phyloP scores from a whole-genome alignment of 1,140 invertebrate genomes.

The Mactra quadrangularis region DNA sequence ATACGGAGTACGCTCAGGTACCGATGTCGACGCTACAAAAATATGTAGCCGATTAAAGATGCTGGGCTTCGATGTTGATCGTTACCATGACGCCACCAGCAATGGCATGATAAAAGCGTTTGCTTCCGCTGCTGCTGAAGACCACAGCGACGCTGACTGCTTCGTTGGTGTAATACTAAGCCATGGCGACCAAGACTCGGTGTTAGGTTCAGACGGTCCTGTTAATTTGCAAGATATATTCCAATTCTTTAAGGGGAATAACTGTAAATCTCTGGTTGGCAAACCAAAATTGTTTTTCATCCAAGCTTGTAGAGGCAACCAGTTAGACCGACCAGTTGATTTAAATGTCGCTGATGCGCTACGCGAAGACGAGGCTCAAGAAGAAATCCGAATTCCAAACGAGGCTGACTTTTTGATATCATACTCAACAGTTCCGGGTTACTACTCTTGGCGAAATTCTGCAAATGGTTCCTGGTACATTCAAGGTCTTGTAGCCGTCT shows the following conservation, averaged over 20 bases:
- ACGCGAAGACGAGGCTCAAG: neutral
- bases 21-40: constrained; percentile 45
- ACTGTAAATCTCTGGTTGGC: constrained; percentile 66
- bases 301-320: constrained; percentile 77
- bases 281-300: constrained; percentile 81
- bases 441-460: constrained; percentile 66
- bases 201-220: constrained; percentile 69
- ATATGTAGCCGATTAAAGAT: constrained; percentile 26
- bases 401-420: constrained; percentile 73
- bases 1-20: constrained; percentile 37
- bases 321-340: constrained; percentile 24
- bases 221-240: constrained; percentile 70
- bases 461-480: constrained; percentile 73
- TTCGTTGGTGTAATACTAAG: constrained; percentile 72
- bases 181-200: constrained; percentile 71
- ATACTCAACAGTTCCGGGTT: constrained; percentile 73
- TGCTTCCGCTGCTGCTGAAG: constrained; percentile 18
- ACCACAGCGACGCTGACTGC: constrained; percentile 65
- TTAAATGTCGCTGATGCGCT: constrained; percentile 40
- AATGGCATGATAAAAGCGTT: constrained; percentile 36
- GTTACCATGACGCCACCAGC: constrained; percentile 46
- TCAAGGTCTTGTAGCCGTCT: constrained; percentile 31
- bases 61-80: constrained; percentile 43
- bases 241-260: constrained; percentile 71
- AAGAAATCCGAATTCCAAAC: constrained; percentile 63